A percentile compares a stretch with the other conserved stretches of the same genome.
phyloP scores from a whole-genome alignment of 2,888 invertebrate species.

The Cephus runcator region DNA sequence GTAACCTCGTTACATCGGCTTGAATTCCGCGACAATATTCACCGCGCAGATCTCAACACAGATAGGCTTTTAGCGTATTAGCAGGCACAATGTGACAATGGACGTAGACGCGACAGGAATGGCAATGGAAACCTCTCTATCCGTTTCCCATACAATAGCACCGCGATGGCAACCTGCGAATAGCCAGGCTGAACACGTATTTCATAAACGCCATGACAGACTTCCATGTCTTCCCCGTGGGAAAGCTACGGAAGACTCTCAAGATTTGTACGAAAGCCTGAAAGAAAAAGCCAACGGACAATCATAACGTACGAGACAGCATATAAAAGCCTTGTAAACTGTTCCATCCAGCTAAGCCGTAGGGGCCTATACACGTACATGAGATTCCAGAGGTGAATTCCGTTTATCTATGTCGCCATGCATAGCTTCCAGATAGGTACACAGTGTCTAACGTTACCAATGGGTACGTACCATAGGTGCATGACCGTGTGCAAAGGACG shows the following conservation, averaged over 20 bases:
- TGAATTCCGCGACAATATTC: constrained; percentile 60
- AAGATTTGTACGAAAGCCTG: not conserved
- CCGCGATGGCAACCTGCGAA: constrained; percentile 40
- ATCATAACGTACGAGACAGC: constrained; percentile 18
- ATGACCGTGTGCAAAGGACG: constrained; percentile 4
- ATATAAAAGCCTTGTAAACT: not conserved
- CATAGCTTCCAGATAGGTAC: constrained; percentile 6
- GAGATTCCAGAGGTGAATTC: constrained; percentile 8
- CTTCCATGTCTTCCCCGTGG: constrained; percentile 17
- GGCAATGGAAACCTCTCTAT: constrained; percentile 59
- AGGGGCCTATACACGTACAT: not conserved
- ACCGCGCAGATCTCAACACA: constrained; percentile 61
- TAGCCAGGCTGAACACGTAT: constrained; percentile 58
- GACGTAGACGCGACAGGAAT: constrained; percentile 60
- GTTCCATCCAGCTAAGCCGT: not conserved
- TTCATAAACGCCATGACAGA: constrained; percentile 53
- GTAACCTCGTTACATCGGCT: constrained; percentile 60
- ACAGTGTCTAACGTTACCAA: constrained; percentile 8
- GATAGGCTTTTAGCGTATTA: constrained; percentile 66
- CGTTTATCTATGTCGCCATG: constrained; percentile 3
- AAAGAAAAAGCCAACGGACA: not conserved
- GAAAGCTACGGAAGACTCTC: constrained; percentile 16
- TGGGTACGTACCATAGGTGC: constrained; percentile 10
- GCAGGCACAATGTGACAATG: constrained; percentile 63
- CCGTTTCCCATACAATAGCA: constrained; percentile 50